Evolutionary conservation across 2,113 vertebrate genomes (phyloP).

Genomic region (Shinisaurus crocodilurus): DNA sequence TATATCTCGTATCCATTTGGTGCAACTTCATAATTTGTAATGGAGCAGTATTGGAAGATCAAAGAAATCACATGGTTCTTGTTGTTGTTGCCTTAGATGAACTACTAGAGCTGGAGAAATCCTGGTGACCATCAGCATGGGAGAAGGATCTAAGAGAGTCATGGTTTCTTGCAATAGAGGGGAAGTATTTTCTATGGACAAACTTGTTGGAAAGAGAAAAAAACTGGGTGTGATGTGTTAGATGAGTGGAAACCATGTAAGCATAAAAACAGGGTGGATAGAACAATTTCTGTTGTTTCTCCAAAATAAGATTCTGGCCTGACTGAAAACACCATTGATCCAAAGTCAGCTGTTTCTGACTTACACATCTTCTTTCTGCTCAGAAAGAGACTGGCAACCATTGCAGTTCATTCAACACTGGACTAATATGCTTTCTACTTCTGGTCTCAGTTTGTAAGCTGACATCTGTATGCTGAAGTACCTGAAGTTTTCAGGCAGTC

Average conservation of each 20-base stretch:
- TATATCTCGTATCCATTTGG: neutral
- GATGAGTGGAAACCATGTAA: neutral
- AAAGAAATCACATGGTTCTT: neutral
- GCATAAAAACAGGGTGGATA: no score
- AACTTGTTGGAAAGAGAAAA: neutral
- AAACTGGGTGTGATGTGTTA: neutral
- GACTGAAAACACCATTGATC: neutral
- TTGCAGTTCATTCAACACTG: neutral
- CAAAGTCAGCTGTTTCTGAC: neutral
- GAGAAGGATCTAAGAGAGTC: neutral
- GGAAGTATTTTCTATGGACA: neutral
- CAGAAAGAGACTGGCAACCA: neutral
- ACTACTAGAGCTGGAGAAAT: neutral
- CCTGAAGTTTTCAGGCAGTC: no score
- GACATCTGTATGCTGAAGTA: neutral
- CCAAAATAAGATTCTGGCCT: neutral
- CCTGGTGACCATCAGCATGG: neutral
- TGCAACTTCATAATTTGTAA: neutral
- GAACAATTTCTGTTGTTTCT: neutral
- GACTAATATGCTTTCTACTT: neutral
- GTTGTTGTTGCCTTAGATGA: neutral
- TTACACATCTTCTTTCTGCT: neutral
- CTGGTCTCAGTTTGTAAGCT: neutral
- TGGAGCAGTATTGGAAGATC: neutral
- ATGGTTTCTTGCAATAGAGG: neutral